Base-by-base conservation (phyloP, 2,797 vertebrate species). In the Gymnothorax javanicus region DNA sequence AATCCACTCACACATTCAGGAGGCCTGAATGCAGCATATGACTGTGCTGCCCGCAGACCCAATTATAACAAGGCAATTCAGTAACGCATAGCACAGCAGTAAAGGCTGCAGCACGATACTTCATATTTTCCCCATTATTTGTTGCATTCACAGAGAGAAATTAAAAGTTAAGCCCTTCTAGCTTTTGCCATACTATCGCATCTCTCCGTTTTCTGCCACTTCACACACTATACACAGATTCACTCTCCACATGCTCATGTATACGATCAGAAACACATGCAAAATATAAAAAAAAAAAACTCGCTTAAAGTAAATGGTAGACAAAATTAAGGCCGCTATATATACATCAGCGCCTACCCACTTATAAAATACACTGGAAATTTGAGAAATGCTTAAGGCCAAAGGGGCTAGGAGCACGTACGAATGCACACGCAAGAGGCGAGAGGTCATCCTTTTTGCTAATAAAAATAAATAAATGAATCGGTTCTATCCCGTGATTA, bases 401-500 rank as follows among this genome's bases (percentile, higher is more conserved):
- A 50, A 33, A 75, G 52, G 8, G 77, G n/a, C 77, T 56, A 23
- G 20, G 50, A 23, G 50, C 6, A 81, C 52, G 52, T 81, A 86
- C 85, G 81, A 43, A 62, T 52, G 81, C 77, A 86, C 64, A 60
- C 43, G 52, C 57, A 15, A 52, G 20, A 59, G 58, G 59, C 56
- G n/a, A 11, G 82, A 23, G 82, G 54, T 58, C 57, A 83, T 58
- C 54, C 33, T 83, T 83, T 77, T 83, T 25, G 12, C 57, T 83
- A 83, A 83, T 59, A 64, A 79, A 79, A 82, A 77, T 1, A 43
- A 43, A 83, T 64, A 81, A 82, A 57, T 82, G 87, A 86, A 90
- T 84, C 59, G 94, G 94, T 95, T 91, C 92, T 83, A 86, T 89
- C 89, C 94, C 91, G 94, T 94, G 95, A 96, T 96, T 95, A 96